Percentiles rank a stretch among this genome's conserved stretches.
Conservation (phyloP, 2,113 vertebrate genomes). For the Petroica traversi region DNA sequence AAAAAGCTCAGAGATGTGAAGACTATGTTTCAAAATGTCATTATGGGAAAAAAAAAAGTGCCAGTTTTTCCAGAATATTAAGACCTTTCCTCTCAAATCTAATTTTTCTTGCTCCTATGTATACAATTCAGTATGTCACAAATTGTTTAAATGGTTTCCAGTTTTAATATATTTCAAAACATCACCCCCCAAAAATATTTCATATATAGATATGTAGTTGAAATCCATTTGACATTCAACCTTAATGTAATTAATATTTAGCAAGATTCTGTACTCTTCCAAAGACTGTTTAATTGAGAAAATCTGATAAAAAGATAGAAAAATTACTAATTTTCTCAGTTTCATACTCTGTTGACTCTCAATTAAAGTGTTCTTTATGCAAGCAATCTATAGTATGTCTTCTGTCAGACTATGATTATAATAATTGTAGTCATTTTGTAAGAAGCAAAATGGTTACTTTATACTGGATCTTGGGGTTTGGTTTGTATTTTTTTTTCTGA, state of each 20-base stretch:
- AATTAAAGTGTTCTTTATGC: neutral
- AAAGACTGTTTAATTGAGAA: neutral
- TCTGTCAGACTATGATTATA: neutral
- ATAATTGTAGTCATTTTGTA: neutral
- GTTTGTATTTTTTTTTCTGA: neutral
- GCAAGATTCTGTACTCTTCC: neutral
- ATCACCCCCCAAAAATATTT: fast-evolving
- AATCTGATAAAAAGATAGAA: neutral
- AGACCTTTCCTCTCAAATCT: neutral
- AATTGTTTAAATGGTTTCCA: neutral
- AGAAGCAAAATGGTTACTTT: neutral
- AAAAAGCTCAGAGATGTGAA: neutral
- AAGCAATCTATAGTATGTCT: neutral
- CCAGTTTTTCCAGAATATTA: neutral
- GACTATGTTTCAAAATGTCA: neutral
- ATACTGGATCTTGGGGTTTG: neutral
- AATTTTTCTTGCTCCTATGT: neutral
- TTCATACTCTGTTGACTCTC: neutral
- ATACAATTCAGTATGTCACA: neutral
- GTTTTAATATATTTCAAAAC: neutral
- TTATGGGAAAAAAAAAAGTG: neutral
- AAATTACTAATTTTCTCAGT: neutral
- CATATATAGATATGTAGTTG: neutral
- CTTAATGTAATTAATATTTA: neutral
- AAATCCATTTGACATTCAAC: neutral